Evolutionary conservation across 2,797 vertebrate genomes (phyloP).

Genomic region (Pristis pectinata): DNA sequence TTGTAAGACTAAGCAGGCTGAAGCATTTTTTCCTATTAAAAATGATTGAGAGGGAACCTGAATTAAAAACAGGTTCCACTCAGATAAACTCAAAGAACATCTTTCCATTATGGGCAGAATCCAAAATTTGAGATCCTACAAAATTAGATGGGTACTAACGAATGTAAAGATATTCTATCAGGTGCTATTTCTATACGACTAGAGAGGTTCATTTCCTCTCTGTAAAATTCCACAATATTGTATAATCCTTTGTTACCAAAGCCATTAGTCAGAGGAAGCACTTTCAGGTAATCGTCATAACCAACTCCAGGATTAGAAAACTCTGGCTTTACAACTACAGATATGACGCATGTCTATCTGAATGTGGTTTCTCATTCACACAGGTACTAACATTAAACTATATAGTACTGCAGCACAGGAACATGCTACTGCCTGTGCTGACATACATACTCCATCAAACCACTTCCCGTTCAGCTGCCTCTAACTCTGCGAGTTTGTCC

Average conservation of each 20-base stretch:
- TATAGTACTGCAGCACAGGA: not conserved
- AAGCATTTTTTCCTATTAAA: not conserved
- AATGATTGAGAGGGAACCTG: not conserved
- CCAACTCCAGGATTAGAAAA: not conserved
- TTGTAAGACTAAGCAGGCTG: not conserved
- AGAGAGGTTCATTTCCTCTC: not conserved
- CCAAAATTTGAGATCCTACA: not conserved
- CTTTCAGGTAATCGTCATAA: not conserved
- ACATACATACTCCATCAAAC: not conserved
- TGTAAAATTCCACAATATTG: not conserved
- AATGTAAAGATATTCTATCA: not conserved
- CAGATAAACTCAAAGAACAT: not conserved
- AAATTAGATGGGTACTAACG: not conserved
- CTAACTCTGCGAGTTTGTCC: not conserved
- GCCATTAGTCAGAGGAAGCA: not conserved
- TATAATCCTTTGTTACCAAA: not conserved
- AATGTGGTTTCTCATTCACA: not conserved
- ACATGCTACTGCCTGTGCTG: not conserved
- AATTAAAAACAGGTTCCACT: not conserved
- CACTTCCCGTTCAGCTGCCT: too few relatives aligned
- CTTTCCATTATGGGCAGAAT: not conserved
- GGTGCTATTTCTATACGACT: not conserved
- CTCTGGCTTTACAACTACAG: not conserved
- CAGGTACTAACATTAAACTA: not conserved
- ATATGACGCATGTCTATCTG: not conserved